Conservation (phyloP, 2,797 vertebrate genomes). For the Pangasius macronema region DNA sequence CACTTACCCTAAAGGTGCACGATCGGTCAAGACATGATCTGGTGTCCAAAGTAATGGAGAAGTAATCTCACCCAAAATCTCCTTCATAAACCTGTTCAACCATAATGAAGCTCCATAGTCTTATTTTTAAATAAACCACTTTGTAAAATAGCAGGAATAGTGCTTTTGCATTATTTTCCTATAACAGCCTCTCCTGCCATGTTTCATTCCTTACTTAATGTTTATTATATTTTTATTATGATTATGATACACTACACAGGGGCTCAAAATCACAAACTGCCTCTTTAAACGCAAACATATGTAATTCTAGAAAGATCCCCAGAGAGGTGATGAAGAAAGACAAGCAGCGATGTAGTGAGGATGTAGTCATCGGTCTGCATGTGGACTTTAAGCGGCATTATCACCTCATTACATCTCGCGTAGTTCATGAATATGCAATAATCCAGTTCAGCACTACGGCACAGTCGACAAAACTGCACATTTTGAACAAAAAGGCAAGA, state of each 20-base stretch:
- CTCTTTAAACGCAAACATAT: background rate
- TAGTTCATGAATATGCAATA: background rate
- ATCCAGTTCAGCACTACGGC: background rate
- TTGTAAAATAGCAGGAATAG: background rate
- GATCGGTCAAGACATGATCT: background rate
- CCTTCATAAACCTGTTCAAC: background rate
- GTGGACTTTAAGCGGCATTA: slow-evolving; percentile 15
- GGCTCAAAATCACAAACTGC: no score
- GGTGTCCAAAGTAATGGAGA: background rate
- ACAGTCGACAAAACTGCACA: background rate
- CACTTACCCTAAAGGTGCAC: background rate
- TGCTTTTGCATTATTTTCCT: background rate
- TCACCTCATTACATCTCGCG: background rate
- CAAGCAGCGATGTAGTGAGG: background rate
- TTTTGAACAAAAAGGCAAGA: background rate
- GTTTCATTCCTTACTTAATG: background rate
- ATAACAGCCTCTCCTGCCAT: background rate
- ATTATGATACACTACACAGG: no score
- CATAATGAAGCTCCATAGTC: background rate
- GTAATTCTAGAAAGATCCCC: background rate
- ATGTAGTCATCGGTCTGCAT: background rate
- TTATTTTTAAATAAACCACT: background rate
- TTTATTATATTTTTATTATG: background rate
- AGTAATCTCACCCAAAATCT: background rate
- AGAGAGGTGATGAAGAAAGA: background rate